These are phyloP conservation scores for Phaonia tiefii DNA, from an alignment of 2,888 invertebrate genomes.

Conservation along the genomic window DNA sequence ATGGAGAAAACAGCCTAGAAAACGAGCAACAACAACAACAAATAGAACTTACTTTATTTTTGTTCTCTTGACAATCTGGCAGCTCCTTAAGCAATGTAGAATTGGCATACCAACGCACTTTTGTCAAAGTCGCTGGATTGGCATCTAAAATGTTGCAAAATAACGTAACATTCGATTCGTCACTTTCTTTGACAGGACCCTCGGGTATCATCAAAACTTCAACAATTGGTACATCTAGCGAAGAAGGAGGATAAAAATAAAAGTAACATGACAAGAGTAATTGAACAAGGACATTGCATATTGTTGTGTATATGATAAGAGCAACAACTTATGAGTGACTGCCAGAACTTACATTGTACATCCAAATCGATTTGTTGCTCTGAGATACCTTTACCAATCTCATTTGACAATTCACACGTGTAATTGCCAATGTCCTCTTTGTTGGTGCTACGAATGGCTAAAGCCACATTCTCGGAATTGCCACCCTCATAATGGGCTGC, in stretches of 20 bases:
- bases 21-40: conserved; percentile 1
- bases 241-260: too few species aligned
- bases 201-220: conserved; percentile 88
- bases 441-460: conserved; percentile 88
- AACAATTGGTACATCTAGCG: conserved; percentile 90
- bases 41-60: conserved; percentile 74
- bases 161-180: conserved; percentile 90
- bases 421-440: conserved; percentile 92
- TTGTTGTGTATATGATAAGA: not conserved
- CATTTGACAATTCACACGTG: conserved; percentile 90
- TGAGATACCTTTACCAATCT: conserved; percentile 88
- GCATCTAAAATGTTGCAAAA: conserved; percentile 90
- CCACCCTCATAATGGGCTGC: conserved; percentile 88
- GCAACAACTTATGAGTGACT: not conserved
- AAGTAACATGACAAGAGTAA: not conserved
- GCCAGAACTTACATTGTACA: conserved; percentile 89
- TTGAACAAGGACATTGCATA: not conserved
- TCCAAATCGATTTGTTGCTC: conserved; percentile 88
- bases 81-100: conserved; percentile 91
- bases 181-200: conserved; percentile 89
- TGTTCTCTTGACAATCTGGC: conserved; percentile 85
- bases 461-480: conserved; percentile 86
- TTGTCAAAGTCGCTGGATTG: conserved; percentile 87
- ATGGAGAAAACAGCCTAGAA: not conserved
- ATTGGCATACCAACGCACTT: conserved; percentile 93